Conservation (phyloP, 2,797 vertebrate species). For the Steatocranus sp. region DNA sequence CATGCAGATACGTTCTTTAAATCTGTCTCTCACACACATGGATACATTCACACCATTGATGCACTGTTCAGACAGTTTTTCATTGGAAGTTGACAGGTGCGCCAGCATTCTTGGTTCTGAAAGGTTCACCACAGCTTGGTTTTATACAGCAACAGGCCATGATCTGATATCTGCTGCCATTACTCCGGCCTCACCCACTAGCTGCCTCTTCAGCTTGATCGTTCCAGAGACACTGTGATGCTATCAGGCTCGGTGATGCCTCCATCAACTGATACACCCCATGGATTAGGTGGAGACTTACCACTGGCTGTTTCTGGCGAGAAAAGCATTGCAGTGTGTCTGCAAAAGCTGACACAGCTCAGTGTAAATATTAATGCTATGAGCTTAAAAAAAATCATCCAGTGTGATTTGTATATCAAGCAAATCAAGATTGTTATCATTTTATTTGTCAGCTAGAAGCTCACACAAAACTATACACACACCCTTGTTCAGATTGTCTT, state of each 20-base stretch:
- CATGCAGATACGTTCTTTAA: neutral
- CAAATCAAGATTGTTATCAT: slow-evolving; percentile 3
- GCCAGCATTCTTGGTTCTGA: slow-evolving; percentile 11
- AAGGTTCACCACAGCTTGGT: slow-evolving; percentile 38
- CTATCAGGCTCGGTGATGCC: slow-evolving; percentile 48
- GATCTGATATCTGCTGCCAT: slow-evolving; percentile 53
- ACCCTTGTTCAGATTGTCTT: slow-evolving; percentile 1
- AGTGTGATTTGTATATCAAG: neutral
- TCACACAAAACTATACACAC: neutral
- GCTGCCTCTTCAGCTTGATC: slow-evolving; percentile 48
- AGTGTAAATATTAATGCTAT: slow-evolving; percentile 5
- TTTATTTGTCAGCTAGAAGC: slow-evolving; percentile 11
- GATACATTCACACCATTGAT: neutral
- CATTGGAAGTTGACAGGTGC: slow-evolving; percentile 27
- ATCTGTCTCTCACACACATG: neutral
- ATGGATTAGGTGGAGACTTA: slow-evolving; percentile 47
- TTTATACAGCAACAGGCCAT: slow-evolving; percentile 31
- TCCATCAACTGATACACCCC: slow-evolving; percentile 52
- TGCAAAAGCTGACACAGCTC: slow-evolving; percentile 23
- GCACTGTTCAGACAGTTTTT: slow-evolving; percentile 27
- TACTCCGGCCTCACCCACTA: slow-evolving; percentile 43
- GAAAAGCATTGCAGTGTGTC: slow-evolving; percentile 3
- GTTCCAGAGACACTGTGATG: slow-evolving; percentile 41
- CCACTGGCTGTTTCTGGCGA: slow-evolving; percentile 9
- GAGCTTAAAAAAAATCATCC: neutral